Percentiles rank a stretch among this genome's conserved stretches.
phyloP scores from a whole-genome alignment of 2,797 vertebrate genomes.

The Coracias cyanogaster region DNA sequence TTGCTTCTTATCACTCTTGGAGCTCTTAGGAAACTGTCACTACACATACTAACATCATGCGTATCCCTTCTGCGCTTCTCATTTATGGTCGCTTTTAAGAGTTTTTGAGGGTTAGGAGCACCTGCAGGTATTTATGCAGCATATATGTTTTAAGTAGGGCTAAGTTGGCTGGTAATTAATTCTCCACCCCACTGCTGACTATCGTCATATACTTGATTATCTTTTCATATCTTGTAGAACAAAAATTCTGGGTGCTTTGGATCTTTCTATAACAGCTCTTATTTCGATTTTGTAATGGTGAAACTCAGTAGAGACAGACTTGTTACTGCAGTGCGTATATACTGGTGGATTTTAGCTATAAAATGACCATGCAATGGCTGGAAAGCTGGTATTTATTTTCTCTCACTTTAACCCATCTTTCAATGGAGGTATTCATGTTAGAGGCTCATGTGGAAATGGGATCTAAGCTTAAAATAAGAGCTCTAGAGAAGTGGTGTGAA shows the following conservation, averaged over 20 bases:
- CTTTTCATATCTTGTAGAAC: background rate
- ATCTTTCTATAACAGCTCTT: background rate
- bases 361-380: accelerated
- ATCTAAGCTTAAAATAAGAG: background rate
- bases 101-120: background rate
- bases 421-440: accelerated
- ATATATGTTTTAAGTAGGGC: background rate
- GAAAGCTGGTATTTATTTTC: background rate
- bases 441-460: accelerated
- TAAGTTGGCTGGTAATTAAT: background rate
- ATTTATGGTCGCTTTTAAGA: background rate
- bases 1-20: background rate
- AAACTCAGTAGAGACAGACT: background rate
- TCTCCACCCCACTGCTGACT: background rate
- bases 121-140: background rate
- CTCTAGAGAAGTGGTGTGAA: background rate
- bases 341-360: background rate
- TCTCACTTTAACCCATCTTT: accelerated
- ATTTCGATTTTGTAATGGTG: background rate
- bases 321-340: accelerated
- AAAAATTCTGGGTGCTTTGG: background rate
- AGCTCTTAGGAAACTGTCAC: background rate
- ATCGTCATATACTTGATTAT: background rate
- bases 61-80: background rate
- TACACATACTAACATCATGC: background rate